Percentiles rank a stretch among this genome's conserved stretches.
phyloP scores from a whole-genome alignment of 2,888 invertebrate species.

The Drosophila demipolita region DNA sequence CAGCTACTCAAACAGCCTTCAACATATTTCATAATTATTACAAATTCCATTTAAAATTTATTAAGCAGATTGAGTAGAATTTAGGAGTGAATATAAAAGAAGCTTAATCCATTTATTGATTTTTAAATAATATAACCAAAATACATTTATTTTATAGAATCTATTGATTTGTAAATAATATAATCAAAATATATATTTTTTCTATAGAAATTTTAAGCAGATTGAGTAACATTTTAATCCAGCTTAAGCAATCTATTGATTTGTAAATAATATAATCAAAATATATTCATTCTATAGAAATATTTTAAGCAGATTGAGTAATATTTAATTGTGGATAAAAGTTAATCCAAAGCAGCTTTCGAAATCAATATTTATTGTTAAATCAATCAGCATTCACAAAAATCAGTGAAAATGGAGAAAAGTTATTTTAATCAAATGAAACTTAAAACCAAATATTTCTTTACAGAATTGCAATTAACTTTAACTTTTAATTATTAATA shows the following conservation, averaged over 20 bases:
- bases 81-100: too few relatives aligned
- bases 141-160: too few relatives aligned
- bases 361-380: background rate
- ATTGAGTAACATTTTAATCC: background rate
- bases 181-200: background rate
- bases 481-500: background rate
- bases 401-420: background rate
- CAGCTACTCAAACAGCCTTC: background rate
- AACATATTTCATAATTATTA: constrained; percentile 2
- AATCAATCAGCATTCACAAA: background rate
- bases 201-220: background rate
- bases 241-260: background rate
- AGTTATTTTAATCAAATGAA: background rate
- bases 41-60: background rate
- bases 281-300: background rate
- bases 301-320: background rate
- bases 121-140: too few relatives aligned
- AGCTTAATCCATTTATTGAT: too few relatives aligned
- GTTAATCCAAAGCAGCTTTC: background rate
- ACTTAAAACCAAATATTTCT: background rate
- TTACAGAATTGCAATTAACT: background rate
- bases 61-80: too few relatives aligned
- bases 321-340: background rate
- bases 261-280: background rate
- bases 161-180: too few relatives aligned